phyloP scores from a whole-genome alignment of 2,797 vertebrate species.

The Esox lucius region DNA sequence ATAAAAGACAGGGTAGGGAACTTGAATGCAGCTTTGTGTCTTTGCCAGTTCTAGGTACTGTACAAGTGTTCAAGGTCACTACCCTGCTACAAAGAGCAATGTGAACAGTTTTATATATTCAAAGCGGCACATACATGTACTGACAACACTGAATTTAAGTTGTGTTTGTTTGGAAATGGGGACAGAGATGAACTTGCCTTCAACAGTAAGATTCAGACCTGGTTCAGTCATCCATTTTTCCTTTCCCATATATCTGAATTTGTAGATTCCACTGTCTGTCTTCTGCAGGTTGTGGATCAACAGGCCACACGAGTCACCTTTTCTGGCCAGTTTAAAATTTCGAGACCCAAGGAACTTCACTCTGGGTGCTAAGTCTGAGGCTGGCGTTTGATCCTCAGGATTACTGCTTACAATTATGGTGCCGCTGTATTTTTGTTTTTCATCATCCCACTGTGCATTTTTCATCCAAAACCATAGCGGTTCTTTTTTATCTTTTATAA shows the following conservation, averaged over 20 bases:
- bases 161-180: neutral
- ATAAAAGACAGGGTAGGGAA: neutral
- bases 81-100: neutral
- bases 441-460: accelerated
- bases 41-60: neutral
- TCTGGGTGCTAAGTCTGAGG: constrained; percentile 36
- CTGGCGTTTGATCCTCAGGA: accelerated
- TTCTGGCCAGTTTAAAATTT: accelerated
- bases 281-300: constrained; percentile 51
- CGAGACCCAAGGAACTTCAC: neutral
- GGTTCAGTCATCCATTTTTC: accelerated
- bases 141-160: neutral
- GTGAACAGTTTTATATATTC: neutral
- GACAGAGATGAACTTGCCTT: constrained; percentile 41
- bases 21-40: neutral
- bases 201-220: constrained; percentile 22
- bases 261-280: constrained; percentile 57
- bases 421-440: accelerated
- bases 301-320: constrained; percentile 21
- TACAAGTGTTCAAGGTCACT: neutral
- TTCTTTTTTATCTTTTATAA: accelerated
- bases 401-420: constrained; percentile 49
- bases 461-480: constrained; percentile 64
- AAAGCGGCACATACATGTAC: neutral
- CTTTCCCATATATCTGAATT: constrained; percentile 30